phyloP scores from a whole-genome alignment of 2,888 invertebrate species.

The Andrena minutula region DNA sequence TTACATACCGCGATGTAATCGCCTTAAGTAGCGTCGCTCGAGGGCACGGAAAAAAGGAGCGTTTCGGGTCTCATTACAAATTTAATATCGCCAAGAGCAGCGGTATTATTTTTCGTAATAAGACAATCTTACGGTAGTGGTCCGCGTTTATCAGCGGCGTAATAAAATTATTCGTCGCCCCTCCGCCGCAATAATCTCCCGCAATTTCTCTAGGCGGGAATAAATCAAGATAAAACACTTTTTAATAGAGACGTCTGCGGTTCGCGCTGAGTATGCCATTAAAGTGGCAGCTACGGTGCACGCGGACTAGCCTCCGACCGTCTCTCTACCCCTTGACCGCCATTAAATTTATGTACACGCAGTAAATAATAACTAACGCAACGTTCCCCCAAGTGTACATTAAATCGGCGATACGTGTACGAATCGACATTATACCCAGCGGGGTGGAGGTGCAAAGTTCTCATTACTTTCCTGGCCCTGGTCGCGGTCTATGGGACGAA shows the following conservation, averaged over 20 bases:
- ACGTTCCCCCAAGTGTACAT: constrained; percentile 68
- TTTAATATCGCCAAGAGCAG: constrained; percentile 18
- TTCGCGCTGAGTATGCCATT: constrained; percentile 40
- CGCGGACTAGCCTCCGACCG: not conserved
- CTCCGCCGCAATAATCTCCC: constrained; percentile 17
- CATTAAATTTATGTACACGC: constrained; percentile 71
- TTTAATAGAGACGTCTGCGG: constrained; percentile 63
- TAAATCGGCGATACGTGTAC: constrained; percentile 74
- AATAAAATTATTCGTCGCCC: constrained; percentile 40
- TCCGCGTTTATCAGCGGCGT: constrained; percentile 24
- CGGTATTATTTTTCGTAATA: constrained; percentile 29
- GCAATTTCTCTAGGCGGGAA: constrained; percentile 44
- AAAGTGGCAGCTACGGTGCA: constrained; percentile 30
- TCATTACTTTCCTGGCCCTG: constrained; percentile 73
- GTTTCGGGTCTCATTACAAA: constrained; percentile 30
- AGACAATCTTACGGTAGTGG: constrained; percentile 1
- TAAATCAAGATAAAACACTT: constrained; percentile 62
- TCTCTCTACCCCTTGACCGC: constrained; percentile 25
- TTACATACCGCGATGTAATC: constrained; percentile 26
- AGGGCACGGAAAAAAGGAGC: not conserved
- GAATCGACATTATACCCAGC: constrained; percentile 70
- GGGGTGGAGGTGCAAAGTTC: constrained; percentile 72
- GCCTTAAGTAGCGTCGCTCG: constrained; percentile 27
- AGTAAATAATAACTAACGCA: constrained; percentile 71
- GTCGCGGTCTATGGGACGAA: constrained; percentile 57